These are phyloP conservation scores for Odiellus spinosus DNA, from an alignment of 2,888 invertebrate genomes.

Conservation along the genomic window DNA sequence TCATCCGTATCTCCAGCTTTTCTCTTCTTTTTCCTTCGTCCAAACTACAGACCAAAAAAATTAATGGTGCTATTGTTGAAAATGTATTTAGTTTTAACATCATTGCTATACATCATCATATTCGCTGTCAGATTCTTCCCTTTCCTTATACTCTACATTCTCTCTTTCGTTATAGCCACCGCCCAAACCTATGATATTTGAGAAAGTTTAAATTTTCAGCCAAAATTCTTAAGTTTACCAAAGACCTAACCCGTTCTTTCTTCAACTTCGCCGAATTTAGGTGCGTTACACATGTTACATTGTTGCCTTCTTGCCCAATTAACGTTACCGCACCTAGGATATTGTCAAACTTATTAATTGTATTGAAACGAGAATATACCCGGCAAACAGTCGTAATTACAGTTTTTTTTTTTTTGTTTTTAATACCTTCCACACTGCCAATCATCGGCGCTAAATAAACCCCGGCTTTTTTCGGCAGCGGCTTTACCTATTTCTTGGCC, in stretches of 20 bases:
- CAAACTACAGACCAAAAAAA: no score
- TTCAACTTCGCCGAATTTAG: conserved; percentile 86
- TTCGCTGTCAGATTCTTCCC: conserved; percentile 76
- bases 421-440: conserved; percentile 89
- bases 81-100: no score
- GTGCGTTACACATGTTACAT: conserved; percentile 97
- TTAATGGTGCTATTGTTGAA: no score
- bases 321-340: conserved; percentile 77
- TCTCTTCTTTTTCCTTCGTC: conserved; percentile 35
- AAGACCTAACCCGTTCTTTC: conserved; percentile 39
- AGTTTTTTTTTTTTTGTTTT: no score
- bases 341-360: background rate
- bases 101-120: conserved; percentile 64
- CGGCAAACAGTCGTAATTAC: conserved; percentile 1
- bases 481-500: conserved; percentile 95
- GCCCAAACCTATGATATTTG: conserved; percentile 35
- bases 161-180: conserved; percentile 80
- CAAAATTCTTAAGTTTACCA: background rate
- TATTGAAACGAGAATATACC: background rate
- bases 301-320: conserved; percentile 93
- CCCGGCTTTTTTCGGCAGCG: conserved; percentile 92
- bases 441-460: conserved; percentile 92
- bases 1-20: no score
- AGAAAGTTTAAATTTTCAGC: conserved; percentile 19
- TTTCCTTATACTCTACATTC: conserved; percentile 82